These are phyloP conservation scores for Philotrypesis tridentata DNA, from an alignment of 1,140 invertebrate species.

Conservation along the genomic window DNA sequence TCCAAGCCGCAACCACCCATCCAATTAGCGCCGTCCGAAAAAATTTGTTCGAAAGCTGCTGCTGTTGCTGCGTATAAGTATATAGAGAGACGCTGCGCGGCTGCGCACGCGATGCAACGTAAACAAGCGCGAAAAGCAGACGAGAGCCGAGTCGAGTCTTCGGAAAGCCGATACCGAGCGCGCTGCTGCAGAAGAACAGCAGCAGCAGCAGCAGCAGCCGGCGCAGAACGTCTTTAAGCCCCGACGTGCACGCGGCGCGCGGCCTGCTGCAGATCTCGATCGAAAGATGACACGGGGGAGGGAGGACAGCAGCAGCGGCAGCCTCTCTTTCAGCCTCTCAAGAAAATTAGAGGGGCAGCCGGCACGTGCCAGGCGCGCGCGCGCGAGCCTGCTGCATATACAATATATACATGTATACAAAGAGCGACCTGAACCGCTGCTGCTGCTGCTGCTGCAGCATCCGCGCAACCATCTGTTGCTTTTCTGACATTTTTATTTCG, in stretches of 20 bases:
- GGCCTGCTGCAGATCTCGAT: conserved; percentile 11
- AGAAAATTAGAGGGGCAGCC: background rate
- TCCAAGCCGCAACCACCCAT: no score
- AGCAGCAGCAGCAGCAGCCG: conserved; percentile 42
- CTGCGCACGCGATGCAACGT: no score
- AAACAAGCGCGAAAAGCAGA: background rate
- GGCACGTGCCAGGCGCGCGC: conserved; percentile 37
- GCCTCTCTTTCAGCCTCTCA: background rate
- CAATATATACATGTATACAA: conserved; percentile 5
- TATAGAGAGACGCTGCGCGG: no score
- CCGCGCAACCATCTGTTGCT: conserved; percentile 66
- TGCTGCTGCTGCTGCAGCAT: no score
- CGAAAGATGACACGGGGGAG: conserved; percentile 44
- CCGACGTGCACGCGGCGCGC: background rate
- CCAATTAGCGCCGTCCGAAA: no score
- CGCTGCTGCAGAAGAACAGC: no score
- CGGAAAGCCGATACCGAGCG: conserved; percentile 36
- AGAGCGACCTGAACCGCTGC: conserved; percentile 37
- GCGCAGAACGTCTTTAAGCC: conserved; percentile 18
- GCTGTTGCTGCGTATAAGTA: no score
- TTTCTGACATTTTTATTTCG: conserved; percentile 60
- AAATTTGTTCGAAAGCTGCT: no score
- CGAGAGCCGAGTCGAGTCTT: no score
- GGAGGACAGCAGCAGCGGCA: conserved; percentile 5
- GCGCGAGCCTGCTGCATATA: background rate